These are phyloP conservation scores for Listrodromus nycthemerus DNA, from an alignment of 2,888 invertebrate genomes.

Conservation along the genomic window DNA sequence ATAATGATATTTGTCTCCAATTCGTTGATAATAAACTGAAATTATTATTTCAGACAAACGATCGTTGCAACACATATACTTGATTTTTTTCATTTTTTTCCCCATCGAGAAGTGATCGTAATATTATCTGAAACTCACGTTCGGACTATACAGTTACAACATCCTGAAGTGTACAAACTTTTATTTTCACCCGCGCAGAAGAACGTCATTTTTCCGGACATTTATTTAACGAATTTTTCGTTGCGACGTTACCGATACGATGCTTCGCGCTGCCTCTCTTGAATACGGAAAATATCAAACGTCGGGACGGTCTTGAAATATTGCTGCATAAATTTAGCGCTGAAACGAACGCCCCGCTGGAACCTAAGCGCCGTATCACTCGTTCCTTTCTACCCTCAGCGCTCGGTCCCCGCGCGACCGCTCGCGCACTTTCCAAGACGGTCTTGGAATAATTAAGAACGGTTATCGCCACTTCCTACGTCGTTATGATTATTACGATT, in stretches of 20 bases:
- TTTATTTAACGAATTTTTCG: conserved; percentile 48
- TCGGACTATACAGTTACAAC: too few relatives aligned
- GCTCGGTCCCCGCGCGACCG: not conserved
- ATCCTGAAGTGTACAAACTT: not conserved
- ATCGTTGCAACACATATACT: too few relatives aligned
- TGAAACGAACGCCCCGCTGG: conserved; percentile 49
- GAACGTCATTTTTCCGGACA: conserved; percentile 42
- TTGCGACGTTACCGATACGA: conserved; percentile 44
- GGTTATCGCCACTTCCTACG: conserved; percentile 62
- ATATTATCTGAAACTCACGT: too few relatives aligned
- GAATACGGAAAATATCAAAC: conserved; percentile 66
- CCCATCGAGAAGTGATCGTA: too few relatives aligned
- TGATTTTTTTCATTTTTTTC: too few relatives aligned
- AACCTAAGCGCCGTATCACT: conserved; percentile 61
- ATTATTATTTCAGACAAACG: too few relatives aligned
- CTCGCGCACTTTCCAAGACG: conserved; percentile 29
- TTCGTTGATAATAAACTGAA: too few relatives aligned
- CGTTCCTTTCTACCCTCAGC: conserved; percentile 36
- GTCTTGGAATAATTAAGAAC: conserved; percentile 62
- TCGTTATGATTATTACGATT: conserved; percentile 64
- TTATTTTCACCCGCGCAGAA: not conserved
- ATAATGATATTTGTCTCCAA: too few relatives aligned
- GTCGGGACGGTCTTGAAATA: conserved; percentile 60
- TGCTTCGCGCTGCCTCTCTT: conserved; percentile 37
- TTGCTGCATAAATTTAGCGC: conserved; percentile 65